phyloP scores from a whole-genome alignment of 2,888 invertebrate genomes.

The Dasysyrphus albostriatus region DNA sequence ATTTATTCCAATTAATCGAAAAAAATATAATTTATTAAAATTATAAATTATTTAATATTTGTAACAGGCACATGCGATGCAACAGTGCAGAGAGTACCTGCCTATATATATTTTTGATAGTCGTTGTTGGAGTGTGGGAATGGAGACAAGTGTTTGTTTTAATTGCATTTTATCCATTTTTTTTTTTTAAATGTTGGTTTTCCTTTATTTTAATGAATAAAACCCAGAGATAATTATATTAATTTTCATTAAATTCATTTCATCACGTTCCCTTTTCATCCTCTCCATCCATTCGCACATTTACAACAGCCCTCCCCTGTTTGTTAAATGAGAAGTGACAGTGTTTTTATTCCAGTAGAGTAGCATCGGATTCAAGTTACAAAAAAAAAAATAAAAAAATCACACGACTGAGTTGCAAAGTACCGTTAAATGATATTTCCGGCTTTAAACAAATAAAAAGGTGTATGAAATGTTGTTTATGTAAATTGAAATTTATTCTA shows the following conservation, averaged over 20 bases:
- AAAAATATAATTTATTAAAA: slow-evolving; percentile 4
- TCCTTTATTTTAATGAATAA: slow-evolving; percentile 25
- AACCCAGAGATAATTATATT: slow-evolving; percentile 13
- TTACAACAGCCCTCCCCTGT: background rate
- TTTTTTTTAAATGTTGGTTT: background rate
- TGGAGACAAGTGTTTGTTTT: slow-evolving; percentile 5
- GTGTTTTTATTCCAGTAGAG: slow-evolving; percentile 24
- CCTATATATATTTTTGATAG: background rate
- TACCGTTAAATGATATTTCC: background rate
- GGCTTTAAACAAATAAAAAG: background rate
- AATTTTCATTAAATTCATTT: slow-evolving; percentile 21
- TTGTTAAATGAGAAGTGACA: slow-evolving; percentile 39
- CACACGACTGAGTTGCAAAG: slow-evolving; percentile 1
- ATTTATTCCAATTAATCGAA: slow-evolving; percentile 23
- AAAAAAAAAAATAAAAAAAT: background rate
- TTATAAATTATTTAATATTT: slow-evolving; percentile 2
- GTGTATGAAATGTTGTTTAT: background rate
- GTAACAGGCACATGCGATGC: background rate
- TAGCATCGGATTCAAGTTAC: slow-evolving; percentile 32
- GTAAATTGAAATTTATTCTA: background rate
- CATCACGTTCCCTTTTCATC: background rate
- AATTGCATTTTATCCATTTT: slow-evolving; percentile 2
- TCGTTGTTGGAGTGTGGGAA: background rate
- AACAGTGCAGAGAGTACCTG: background rate
- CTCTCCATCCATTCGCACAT: background rate